phyloP scores from a whole-genome alignment of 1,140 invertebrate genomes.

The Eciton burchellii region DNA sequence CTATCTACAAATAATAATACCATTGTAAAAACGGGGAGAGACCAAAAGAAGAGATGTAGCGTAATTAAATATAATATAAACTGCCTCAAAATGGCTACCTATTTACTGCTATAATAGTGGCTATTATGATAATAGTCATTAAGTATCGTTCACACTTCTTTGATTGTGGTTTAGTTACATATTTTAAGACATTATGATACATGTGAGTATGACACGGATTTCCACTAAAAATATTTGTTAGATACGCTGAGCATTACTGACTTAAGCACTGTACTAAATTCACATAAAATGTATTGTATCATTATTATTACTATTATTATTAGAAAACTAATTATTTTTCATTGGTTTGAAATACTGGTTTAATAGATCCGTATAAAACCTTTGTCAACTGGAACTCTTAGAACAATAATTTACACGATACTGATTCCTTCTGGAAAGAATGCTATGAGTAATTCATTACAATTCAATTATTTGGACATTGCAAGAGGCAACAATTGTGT shows the following conservation, averaged over 20 bases:
- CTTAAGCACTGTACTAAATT: constrained; percentile 83
- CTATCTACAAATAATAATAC: constrained; percentile 83
- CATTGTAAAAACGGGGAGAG: constrained; percentile 70
- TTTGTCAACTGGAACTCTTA: constrained; percentile 84
- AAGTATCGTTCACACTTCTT: constrained; percentile 80
- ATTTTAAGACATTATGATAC: constrained; percentile 81
- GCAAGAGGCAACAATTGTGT: constrained; percentile 61
- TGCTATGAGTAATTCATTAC: constrained; percentile 67
- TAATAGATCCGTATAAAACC: constrained; percentile 85
- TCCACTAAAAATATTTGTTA: constrained; percentile 84
- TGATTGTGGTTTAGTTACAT: constrained; percentile 80
- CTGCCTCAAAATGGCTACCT: constrained; percentile 81
- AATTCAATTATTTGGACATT: constrained; percentile 45
- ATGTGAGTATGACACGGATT: constrained; percentile 84
- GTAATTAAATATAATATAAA: constrained; percentile 79
- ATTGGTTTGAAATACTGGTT: constrained; percentile 86
- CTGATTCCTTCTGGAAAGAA: constrained; percentile 72
- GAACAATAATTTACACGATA: constrained; percentile 82
- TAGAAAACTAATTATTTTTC: constrained; percentile 86
- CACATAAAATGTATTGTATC: constrained; percentile 81
- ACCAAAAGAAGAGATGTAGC: constrained; percentile 61
- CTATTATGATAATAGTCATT: constrained; percentile 75
- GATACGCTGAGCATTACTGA: constrained; percentile 83
- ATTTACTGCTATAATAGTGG: constrained; percentile 75
- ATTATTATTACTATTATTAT: constrained; percentile 80